Base-by-base conservation (phyloP, 30 jellyfish, hydroid and myxozoan species). In the Rhopilema esculentum region DNA sequence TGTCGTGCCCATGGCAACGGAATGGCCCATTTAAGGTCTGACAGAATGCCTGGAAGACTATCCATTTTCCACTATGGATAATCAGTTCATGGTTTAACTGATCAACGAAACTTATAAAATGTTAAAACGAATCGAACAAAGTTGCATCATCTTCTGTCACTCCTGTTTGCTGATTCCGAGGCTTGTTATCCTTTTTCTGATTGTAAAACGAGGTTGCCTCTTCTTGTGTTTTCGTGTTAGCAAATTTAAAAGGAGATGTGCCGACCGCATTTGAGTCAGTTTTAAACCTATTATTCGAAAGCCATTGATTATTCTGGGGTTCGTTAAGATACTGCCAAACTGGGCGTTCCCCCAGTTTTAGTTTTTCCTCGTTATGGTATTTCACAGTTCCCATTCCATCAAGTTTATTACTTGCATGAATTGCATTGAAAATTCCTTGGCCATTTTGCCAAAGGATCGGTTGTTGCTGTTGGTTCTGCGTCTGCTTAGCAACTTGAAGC, bases 381-480 rank as follows among this genome's bases (percentile, higher is more conserved):
- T 85, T 85, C 19, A 74, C 79, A 19, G 88, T 62, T 1, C 88
- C 88, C 17, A 85, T 17, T n/a, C 88, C 94, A 15, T 16, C 65
- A 7, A 18, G 29, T 12, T 75, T 29, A 8, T 16, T 48, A 7
- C 24, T 64, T 6, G 28, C 80, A 20, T 85, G 72, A 0, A 85
- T 61, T 31, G 83, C 94, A 31, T 85, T 64, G 84, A 53, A 64
- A 25, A 78, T 29, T 4, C 94, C 94, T 23, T 72, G 88, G 30
- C 94, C 94, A 49, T 74, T 63, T 66, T 74, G 88, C 94, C 94
- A 85, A 4, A 61, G 85, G 16, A 85, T 85, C 8, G 94, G 94
- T 33, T 66, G 30, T 64, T 74, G 88, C 12, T 40, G 57, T 49
- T 79, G 80, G 69, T 33, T 51, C 49, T 84, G 93, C 1, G 68